Conservation (phyloP, 1,140 invertebrate genomes). For the Cyphomyrmex costatus region DNA sequence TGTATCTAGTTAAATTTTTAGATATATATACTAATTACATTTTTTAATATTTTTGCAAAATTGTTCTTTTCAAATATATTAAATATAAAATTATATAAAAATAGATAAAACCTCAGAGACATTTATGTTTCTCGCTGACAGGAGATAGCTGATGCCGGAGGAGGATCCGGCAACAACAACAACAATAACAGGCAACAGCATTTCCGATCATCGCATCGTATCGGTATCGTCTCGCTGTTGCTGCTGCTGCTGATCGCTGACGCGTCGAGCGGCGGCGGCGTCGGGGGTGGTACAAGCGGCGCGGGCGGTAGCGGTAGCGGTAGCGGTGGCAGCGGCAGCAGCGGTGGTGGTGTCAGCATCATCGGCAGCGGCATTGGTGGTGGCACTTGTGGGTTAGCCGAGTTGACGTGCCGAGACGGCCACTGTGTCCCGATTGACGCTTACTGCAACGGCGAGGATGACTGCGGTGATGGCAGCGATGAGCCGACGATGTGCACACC, state of each 20-base stretch:
- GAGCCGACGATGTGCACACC: constrained; percentile 94
- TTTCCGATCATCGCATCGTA: constrained; percentile 27
- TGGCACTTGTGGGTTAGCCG: constrained; percentile 91
- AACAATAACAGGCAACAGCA: constrained; percentile 50
- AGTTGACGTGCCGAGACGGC: constrained; percentile 93
- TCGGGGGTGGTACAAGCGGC: not conserved
- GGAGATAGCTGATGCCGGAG: constrained; percentile 84
- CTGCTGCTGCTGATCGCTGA: constrained; percentile 48
- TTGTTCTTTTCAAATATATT: not conserved
- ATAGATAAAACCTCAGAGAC: not conserved
- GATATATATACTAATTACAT: no score
- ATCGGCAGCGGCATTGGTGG: constrained; percentile 57
- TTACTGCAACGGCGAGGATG: constrained; percentile 94
- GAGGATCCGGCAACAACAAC: constrained; percentile 63
- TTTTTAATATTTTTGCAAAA: no score
- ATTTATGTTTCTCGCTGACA: constrained; percentile 57
- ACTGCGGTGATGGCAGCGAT: constrained; percentile 94
- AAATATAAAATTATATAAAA: not conserved
- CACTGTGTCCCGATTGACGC: constrained; percentile 94
- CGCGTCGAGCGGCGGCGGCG: constrained; percentile 33
- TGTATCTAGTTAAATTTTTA: no score
- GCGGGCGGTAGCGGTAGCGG: not conserved
- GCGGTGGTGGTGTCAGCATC: constrained; percentile 47
- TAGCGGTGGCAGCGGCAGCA: not conserved
- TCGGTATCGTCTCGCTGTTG: constrained; percentile 27